Evolutionary conservation across 1,140 invertebrate genomes (phyloP), one percentile per base, ranked within the genome.

Genomic region (Xylocopa sonorina): DNA sequence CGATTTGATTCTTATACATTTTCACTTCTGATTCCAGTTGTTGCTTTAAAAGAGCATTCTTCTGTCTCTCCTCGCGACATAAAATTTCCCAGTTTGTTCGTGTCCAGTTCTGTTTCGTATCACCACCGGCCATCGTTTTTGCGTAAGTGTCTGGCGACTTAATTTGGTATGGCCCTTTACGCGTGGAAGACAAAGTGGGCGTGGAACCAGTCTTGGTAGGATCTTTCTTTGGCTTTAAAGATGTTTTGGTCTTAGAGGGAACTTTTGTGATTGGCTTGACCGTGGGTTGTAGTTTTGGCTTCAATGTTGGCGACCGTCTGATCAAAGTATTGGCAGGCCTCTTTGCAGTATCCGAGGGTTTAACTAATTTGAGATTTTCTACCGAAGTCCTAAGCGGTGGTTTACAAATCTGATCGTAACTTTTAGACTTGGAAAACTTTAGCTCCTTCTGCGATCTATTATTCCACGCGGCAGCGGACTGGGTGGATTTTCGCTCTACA

Each of bases 1-100:
- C 89, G 9, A 93, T 91, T 75, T 91, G 90, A 7, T 75, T 84
- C 38, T 91, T 93, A 68, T 93, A 92, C 10, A 87, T 72, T 46
- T 90, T 89, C 9, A 84, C 88, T 76, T 93, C 92, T 0, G 90
- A 78, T 32, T 93, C 91, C 2, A 93, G 72, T 60, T 92, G 91
- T 32, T 90, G 85, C 24, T 91, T 92, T 18, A 92, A 62, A 3
- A 92, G 67, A 3, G 81, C 38, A 57, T 90, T 92, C 53, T 90
- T 91, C 29, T 92, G 91, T 32, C 84, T 91, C 29, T 93, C 91
- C 58, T 91, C 90, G 18, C 88, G 87, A 78, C 88, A 93, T 0
- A 92, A 43, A 24, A 87, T 83, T 43, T 93, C 92, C 84, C 88
- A 90, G 53, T 90, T 87, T n/a, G 60, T 63, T 64, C 82, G 87